Evolutionary conservation across 2,113 vertebrate genomes (phyloP).

Genomic region (Alethe diademata): DNA sequence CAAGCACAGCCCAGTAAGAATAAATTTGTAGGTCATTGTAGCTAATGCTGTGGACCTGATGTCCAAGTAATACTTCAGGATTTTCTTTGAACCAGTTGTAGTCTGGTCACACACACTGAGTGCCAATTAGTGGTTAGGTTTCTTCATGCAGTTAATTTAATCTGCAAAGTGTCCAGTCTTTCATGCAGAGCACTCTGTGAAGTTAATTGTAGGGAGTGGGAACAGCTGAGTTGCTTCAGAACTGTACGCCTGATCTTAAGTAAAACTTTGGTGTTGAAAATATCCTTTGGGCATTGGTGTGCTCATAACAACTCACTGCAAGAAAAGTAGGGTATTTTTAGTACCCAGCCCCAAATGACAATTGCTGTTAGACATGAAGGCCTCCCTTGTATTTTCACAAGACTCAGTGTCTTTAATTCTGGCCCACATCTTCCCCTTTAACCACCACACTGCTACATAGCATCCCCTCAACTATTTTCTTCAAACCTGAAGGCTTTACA

Average conservation of each 20-base stretch:
- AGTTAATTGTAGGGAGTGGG: not conserved
- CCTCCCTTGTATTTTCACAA: not conserved
- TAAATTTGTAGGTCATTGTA: not conserved
- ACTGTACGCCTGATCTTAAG: not conserved
- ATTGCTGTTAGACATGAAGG: not conserved
- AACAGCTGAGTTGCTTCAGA: not conserved
- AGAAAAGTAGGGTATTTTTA: not conserved
- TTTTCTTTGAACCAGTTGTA: not conserved
- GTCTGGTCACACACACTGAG: not conserved
- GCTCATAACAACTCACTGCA: not conserved
- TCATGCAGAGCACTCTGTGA: not conserved
- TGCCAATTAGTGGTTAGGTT: not conserved
- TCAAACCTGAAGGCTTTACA: not conserved
- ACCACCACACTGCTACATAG: accelerated
- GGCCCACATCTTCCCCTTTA: not conserved
- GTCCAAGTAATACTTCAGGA: not conserved
- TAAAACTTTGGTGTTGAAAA: not conserved
- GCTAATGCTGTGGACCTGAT: not conserved
- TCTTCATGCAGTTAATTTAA: not conserved
- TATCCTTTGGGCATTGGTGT: not conserved
- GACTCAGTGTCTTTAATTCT: not conserved
- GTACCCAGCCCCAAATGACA: not conserved
- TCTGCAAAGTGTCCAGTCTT: not conserved
- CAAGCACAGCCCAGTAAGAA: not conserved
- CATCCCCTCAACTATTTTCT: not conserved